phyloP scores from a whole-genome alignment of 53 echinoderm and acorn worm species.

The Patiria pectinifera region DNA sequence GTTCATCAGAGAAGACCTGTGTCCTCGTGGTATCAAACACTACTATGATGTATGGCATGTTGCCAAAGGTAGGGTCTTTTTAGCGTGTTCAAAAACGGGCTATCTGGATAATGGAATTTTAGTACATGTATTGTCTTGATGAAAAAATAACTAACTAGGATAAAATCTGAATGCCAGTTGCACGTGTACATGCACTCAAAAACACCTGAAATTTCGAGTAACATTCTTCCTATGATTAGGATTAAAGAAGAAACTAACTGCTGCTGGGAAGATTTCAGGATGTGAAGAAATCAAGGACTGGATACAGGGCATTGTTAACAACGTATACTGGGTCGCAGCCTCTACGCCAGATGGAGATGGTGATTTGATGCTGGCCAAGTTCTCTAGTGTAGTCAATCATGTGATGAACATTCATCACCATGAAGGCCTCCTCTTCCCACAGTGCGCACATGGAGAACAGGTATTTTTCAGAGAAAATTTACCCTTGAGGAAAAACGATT shows the following conservation, averaged over 20 bases:
- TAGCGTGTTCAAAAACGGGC: neutral
- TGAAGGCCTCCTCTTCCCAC: conserved; percentile 11
- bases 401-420: conserved; percentile 36
- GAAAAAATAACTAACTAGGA: too few species aligned
- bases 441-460: conserved; percentile 27
- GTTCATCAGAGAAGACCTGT: conserved; percentile 46
- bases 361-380: conserved; percentile 55
- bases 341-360: conserved; percentile 46
- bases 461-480: conserved; percentile 2
- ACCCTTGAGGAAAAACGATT: too few species aligned
- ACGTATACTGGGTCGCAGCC: conserved; percentile 52
- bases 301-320: conserved; percentile 40
- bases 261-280: conserved; percentile 2
- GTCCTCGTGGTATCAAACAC: conserved; percentile 42
- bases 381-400: conserved; percentile 4
- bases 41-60: conserved; percentile 61
- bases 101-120: too few species aligned
- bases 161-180: too few species aligned
- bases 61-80: conserved; percentile 17
- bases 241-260: conserved; percentile 42
- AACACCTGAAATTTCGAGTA: neutral
- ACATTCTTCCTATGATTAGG: conserved; percentile 38
- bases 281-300: conserved; percentile 45
- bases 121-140: too few species aligned
- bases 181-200: too few species aligned